phyloP scores from a whole-genome alignment of 23 tunicate species.

The Oikopleura dioica region DNA sequence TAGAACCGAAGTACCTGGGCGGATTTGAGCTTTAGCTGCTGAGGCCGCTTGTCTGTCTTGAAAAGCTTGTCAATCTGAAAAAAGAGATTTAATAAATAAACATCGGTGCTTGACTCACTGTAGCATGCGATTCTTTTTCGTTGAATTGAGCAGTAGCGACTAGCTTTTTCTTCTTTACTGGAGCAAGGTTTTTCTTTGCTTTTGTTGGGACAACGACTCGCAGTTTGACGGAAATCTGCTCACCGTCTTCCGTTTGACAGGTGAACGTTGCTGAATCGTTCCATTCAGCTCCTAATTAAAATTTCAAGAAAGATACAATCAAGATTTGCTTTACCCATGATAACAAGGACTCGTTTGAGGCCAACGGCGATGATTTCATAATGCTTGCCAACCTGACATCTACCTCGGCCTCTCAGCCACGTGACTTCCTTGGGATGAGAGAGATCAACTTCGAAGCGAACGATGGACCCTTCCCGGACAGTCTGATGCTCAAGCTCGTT shows the following conservation, averaged over 20 bases:
- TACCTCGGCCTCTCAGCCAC: not conserved
- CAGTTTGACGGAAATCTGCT: not conserved
- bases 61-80: not conserved
- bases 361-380: conserved; percentile 13
- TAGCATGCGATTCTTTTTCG: conserved; percentile 2
- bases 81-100: no score
- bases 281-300: not conserved
- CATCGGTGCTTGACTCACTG: no score
- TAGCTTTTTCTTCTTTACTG: not conserved
- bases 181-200: not conserved
- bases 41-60: not conserved
- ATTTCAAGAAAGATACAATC: not conserved
- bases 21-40: not conserved
- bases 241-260: conserved; percentile 5
- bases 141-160: not conserved
- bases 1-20: not conserved
- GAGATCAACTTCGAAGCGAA: not conserved
- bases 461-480: not conserved
- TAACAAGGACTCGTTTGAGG: not conserved
- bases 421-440: conserved; percentile 1
- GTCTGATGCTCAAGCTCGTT: not conserved
- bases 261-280: not conserved
- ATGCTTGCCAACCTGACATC: not conserved
- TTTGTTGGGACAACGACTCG: not conserved
- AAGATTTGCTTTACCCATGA: not conserved